Evolutionary conservation across 2,888 invertebrate genomes (phyloP).

Genomic region (Dioctria linearis): DNA sequence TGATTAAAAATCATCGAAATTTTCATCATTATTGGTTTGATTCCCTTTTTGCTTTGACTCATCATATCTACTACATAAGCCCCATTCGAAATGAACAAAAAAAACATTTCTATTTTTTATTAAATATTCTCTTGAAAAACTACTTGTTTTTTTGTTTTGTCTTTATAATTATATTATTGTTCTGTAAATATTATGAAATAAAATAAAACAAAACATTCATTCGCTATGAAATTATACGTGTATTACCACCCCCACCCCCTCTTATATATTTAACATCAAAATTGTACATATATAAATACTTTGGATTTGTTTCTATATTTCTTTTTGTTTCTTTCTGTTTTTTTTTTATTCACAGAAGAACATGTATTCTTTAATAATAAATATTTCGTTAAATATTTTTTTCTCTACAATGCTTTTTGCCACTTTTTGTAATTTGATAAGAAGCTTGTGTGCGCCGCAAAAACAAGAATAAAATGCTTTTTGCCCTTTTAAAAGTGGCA

Average conservation of each 20-base stretch:
- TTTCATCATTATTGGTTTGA: conserved; percentile 32
- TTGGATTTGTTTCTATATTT: neutral
- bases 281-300: neutral
- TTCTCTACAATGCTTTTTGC: neutral
- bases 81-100: neutral
- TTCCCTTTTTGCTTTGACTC: conserved; percentile 24
- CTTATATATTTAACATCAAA: neutral
- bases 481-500: conserved; percentile 37
- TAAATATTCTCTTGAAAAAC: too few species aligned
- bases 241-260: too few species aligned
- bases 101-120: neutral
- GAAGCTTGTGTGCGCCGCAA: conserved; percentile 33
- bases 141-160: too few species aligned
- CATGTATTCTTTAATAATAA: neutral
- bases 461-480: conserved; percentile 17
- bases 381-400: neutral
- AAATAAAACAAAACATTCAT: neutral
- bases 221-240: neutral
- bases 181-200: neutral
- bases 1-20: conserved; percentile 31
- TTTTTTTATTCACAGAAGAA: neutral
- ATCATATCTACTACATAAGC: neutral
- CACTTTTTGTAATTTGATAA: conserved; percentile 28
- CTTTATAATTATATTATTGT: neutral
- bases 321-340: neutral